Evolutionary conservation across 2,888 invertebrate genomes (phyloP).

Genomic region (Coecobrya sp.): DNA sequence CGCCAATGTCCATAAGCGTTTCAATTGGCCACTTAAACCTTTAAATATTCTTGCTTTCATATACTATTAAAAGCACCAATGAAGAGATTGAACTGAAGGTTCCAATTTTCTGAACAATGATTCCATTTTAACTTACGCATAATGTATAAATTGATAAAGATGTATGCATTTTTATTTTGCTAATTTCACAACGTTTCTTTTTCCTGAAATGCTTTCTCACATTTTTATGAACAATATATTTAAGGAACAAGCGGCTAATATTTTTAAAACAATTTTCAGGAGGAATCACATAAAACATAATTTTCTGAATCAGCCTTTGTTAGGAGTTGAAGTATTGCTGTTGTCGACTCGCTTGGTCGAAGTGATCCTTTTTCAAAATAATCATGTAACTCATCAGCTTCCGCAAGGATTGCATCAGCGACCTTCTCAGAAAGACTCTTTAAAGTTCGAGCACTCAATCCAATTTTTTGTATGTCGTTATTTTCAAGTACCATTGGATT

Average conservation of each 20-base stretch:
- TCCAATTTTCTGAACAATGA: too few species aligned
- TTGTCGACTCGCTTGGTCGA: background rate
- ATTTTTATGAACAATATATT: too few species aligned
- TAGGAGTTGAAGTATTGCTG: background rate
- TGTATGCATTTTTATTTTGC: too few species aligned
- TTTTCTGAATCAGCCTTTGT: constrained; percentile 25
- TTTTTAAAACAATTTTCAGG: background rate
- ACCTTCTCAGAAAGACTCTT: constrained; percentile 77
- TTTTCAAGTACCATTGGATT: constrained; percentile 48
- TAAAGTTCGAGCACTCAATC: constrained; percentile 60
- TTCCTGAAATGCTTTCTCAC: background rate
- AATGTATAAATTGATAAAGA: too few species aligned
- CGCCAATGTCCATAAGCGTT: too few species aligned
- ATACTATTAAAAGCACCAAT: too few species aligned
- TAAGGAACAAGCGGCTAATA: too few species aligned
- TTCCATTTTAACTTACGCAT: too few species aligned
- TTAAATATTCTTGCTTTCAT: too few species aligned
- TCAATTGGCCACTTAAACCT: too few species aligned
- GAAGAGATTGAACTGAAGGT: too few species aligned
- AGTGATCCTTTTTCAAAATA: constrained; percentile 37
- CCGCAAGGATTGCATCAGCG: constrained; percentile 77
- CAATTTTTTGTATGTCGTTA: constrained; percentile 69
- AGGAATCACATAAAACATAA: constrained; percentile 48
- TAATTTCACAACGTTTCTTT: too few species aligned
- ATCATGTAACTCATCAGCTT: constrained; percentile 73